Evolutionary conservation across 2,888 invertebrate species (phyloP), one percentile per base, ranked within the genome.

Genomic region (Atherix ibis): DNA sequence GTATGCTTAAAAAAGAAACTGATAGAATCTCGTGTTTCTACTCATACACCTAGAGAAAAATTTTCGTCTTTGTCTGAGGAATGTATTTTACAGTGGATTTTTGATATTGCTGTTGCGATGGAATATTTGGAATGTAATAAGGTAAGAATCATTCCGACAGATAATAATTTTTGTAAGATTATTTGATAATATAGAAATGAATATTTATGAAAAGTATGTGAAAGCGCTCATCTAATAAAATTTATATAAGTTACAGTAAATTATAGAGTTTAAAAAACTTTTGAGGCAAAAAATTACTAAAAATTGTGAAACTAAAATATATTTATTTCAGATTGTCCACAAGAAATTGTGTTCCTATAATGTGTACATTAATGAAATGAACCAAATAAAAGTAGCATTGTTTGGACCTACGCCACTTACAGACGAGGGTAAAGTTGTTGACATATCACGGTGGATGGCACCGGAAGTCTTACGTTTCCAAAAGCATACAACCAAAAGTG

Each of bases 381-480:
- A 72, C 33, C 65, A 68, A 31, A 72, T 81, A 0, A 85, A 85
- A 62, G 62, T 87, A 13, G 69, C 75, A 26, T 75, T 82, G 10
- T 80, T 79, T 52, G 85, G 84, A 0, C 63, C 85, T 28, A 68
- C 77, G 2, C 75, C 78, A 37, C 75, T 71, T 48, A 67, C 71
- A 31, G 70, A 70, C 34, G 66, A 73, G 49, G 73, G 74, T 30
- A 56, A 76, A 51, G 73, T 74, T 30, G 69, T 77, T 2, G 83
- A 85, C 49, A 74, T 77, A 45, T 72, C 76, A 1, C 64, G 87
- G 27, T 87, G 85, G 85, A 73, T 73, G 5, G 76, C 87, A 0
- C 71, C 76, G 16, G 88, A 88, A 56, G 74, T 78, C 47, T 64
- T 85, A 41, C 70, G 73, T 18, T 72, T 73, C 46, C 73, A 72